These are phyloP conservation scores for Thunnus maccoyii DNA, from an alignment of 2,113 vertebrate genomes.

Conservation along the genomic window DNA sequence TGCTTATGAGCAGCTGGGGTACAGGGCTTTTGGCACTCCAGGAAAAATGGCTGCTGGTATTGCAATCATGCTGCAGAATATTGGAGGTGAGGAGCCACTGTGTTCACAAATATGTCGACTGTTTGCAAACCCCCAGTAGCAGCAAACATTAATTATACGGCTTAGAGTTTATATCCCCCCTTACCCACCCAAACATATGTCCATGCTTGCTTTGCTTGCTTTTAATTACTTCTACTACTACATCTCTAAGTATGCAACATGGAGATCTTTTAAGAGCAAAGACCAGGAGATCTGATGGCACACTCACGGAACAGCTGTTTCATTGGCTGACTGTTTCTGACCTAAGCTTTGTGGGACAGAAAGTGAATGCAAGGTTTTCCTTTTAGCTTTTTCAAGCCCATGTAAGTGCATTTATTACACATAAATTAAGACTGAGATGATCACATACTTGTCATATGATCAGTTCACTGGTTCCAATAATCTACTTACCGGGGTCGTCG, in stretches of 20 bases:
- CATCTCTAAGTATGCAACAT: neutral
- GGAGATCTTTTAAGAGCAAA: slow-evolving; percentile 7
- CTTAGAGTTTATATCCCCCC: neutral
- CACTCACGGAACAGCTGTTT: neutral
- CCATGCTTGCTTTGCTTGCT: too few relatives aligned
- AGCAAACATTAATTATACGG: slow-evolving; percentile 28
- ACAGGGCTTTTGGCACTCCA: slow-evolving; percentile 94
- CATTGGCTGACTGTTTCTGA: too few relatives aligned
- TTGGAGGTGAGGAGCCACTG: slow-evolving; percentile 88
- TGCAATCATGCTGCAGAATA: slow-evolving; percentile 97
- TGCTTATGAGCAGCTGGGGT: slow-evolving; percentile 96
- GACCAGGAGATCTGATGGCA: slow-evolving; percentile 7
- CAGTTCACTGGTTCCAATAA: too few relatives aligned
- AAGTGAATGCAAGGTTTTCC: too few relatives aligned
- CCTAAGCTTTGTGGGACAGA: too few relatives aligned
- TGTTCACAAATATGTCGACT: too few relatives aligned
- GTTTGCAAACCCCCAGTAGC: neutral
- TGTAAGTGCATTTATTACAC: too few relatives aligned
- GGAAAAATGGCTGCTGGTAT: slow-evolving; percentile 95
- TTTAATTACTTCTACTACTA: too few relatives aligned
- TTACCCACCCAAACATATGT: neutral
- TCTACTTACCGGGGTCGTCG: too few relatives aligned
- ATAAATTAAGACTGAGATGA: too few relatives aligned
- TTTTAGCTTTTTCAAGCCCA: too few relatives aligned
- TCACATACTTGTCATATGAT: too few relatives aligned